Conservation (phyloP, 1,140 invertebrate species). For the Spodoptera frugiperda region DNA sequence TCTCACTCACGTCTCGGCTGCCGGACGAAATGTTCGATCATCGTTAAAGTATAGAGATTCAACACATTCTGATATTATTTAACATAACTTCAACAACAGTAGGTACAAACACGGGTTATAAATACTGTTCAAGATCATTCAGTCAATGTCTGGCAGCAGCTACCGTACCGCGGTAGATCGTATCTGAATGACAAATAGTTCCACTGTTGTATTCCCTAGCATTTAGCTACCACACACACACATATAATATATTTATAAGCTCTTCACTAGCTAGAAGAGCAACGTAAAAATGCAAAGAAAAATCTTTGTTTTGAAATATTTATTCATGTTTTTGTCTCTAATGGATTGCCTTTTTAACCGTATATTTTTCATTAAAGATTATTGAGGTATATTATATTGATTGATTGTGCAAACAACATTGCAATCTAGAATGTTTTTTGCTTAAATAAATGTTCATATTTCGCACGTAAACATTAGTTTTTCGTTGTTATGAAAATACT, state of each 20-base stretch:
- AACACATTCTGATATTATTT: constrained; percentile 15
- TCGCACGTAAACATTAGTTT: no score
- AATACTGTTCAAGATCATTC: constrained; percentile 49
- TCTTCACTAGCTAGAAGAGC: background rate
- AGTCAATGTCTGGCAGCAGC: constrained; percentile 49
- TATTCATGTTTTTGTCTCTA: no score
- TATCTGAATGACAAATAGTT: constrained; percentile 53
- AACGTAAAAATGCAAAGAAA: background rate
- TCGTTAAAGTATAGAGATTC: constrained; percentile 9
- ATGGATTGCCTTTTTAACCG: no score
- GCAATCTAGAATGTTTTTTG: no score
- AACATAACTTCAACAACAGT: constrained; percentile 4
- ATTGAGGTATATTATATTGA: no score
- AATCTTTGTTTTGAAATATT: no score
- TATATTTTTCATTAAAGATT: no score
- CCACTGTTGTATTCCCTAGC: constrained; percentile 25
- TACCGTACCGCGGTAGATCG: constrained; percentile 45
- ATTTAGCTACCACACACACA: constrained; percentile 1
- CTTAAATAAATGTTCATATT: no score
- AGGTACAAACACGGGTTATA: constrained; percentile 36
- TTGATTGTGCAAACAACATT: no score
- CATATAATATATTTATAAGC: background rate
- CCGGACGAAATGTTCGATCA: no score
- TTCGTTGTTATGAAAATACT: no score
- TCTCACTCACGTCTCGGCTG: background rate